Conservation (phyloP, 2,888 invertebrate genomes). For the Theodoxus fluviatilis region DNA sequence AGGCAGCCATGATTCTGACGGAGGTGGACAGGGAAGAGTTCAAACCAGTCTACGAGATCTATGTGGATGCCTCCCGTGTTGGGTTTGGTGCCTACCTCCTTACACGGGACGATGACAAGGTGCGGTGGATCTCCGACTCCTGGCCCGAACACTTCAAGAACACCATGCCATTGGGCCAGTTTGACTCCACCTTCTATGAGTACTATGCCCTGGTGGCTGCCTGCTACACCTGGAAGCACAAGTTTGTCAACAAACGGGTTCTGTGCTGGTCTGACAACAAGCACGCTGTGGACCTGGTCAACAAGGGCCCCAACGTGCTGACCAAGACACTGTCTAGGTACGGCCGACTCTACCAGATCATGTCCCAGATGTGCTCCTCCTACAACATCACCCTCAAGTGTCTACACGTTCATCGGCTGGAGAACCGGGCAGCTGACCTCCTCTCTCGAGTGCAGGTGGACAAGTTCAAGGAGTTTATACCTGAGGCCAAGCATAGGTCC, state of each 20-base stretch:
- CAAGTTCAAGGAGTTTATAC: conserved; percentile 37
- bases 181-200: conserved; percentile 35
- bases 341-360: conserved; percentile 31
- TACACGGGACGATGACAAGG: conserved; percentile 29
- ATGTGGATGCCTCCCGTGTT: conserved; percentile 39
- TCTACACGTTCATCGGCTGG: conserved; percentile 33
- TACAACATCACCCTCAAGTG: conserved; percentile 37
- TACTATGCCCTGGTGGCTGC: conserved; percentile 43
- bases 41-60: conserved; percentile 40
- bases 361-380: conserved; percentile 33
- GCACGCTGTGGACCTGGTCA: conserved; percentile 33
- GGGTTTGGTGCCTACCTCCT: conserved; percentile 46
- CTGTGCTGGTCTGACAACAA: conserved; percentile 39
- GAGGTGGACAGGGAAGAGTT: conserved; percentile 22
- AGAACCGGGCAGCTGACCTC: conserved; percentile 43
- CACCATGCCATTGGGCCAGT: not conserved
- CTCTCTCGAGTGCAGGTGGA: conserved; percentile 37
- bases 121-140: conserved; percentile 37
- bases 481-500: conserved; percentile 34
- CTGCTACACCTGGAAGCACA: conserved; percentile 48
- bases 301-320: conserved; percentile 30
- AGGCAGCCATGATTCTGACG: not conserved
- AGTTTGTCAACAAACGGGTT: conserved; percentile 39
- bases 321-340: not conserved
- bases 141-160: conserved; percentile 34